Evolutionary conservation across 2,113 vertebrate genomes (phyloP), one percentile per base, ranked within the genome.

Genomic region (Hipposideros armiger): DNA sequence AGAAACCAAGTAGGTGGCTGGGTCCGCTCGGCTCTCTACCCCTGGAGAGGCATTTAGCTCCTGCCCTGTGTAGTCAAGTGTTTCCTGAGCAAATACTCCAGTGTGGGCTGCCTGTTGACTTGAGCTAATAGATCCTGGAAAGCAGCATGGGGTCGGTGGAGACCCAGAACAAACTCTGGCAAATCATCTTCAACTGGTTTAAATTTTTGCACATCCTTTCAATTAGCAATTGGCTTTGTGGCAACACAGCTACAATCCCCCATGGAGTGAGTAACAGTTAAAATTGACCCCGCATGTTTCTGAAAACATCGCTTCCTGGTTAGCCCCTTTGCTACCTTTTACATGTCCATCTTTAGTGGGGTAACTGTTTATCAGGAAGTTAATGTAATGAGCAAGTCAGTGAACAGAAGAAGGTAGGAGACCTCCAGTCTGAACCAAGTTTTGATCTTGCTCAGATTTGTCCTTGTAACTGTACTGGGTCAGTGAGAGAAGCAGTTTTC

Each of bases 91-190:
- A 87, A 69, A 77, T 28, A 40, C 40, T 87, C 40, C 58, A 20
- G 50, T 74, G 36, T 56, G 40, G 26, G 64, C 91, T 83, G 58
- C 78, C 50, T 83, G 69, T 64, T 89, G 78, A 60, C 91, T 52
- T 26, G 77, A 60, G 40, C 67, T 78, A 40, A 77, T 28, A 9
- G 80, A 6, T 90, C 74, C 78, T 95, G 62, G 78, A 87, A 81
- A 87, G 64, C 69, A 64, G 54, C 30, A 7, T 45, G 54, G 56
- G 32, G 52, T 76, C 40, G 10, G 17, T 14, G 14, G 4, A 11
- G 82, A 62, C 82, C 36, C 77, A 69, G 93, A 42, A 40, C 73
- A 58, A 40, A 76, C 4, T 28, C 78, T 11, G 30, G 26, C 20
- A 40, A 69, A 73, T 24, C 11, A 0, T 17, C 82, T 56, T 86